Percentiles rank a stretch among this genome's conserved stretches.
Evolutionary conservation across 2,888 invertebrate genomes (phyloP).

Genomic region (Nomada fabriciana): DNA sequence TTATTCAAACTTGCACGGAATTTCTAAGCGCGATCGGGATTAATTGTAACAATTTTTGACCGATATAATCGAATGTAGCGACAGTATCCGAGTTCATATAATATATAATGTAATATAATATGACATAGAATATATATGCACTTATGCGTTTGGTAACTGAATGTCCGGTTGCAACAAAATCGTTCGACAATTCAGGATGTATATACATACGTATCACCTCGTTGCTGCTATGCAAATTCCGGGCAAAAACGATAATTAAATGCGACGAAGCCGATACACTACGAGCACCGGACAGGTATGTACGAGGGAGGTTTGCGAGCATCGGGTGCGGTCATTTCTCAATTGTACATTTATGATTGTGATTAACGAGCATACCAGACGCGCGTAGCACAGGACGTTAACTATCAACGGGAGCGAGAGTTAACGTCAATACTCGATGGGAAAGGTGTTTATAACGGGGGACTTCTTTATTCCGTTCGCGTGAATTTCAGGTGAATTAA

Average conservation of each 20-base stretch:
- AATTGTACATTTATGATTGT: conserved; percentile 71
- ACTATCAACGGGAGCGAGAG: conserved; percentile 60
- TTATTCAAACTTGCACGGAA: no score
- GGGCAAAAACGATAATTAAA: conserved; percentile 65
- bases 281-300: conserved; percentile 44
- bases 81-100: no score
- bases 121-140: neutral
- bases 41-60: no score
- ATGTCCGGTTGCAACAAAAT: neutral
- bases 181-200: conserved; percentile 17
- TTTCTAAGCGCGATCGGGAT: no score
- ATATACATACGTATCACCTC: neutral
- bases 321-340: conserved; percentile 62
- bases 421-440: conserved; percentile 44
- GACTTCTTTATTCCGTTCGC: conserved; percentile 24
- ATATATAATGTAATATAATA: no score
- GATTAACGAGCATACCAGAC: conserved; percentile 69
- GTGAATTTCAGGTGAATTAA: conserved; percentile 14
- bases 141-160: neutral
- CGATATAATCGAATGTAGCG: no score
- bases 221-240: conserved; percentile 64
- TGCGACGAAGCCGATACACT: conserved; percentile 67
- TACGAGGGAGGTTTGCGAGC: conserved; percentile 37
- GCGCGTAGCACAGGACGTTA: conserved; percentile 58
- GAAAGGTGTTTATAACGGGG: conserved; percentile 19